Base-by-base conservation (phyloP, 2,888 invertebrate genomes). In the Athalia rosae region DNA sequence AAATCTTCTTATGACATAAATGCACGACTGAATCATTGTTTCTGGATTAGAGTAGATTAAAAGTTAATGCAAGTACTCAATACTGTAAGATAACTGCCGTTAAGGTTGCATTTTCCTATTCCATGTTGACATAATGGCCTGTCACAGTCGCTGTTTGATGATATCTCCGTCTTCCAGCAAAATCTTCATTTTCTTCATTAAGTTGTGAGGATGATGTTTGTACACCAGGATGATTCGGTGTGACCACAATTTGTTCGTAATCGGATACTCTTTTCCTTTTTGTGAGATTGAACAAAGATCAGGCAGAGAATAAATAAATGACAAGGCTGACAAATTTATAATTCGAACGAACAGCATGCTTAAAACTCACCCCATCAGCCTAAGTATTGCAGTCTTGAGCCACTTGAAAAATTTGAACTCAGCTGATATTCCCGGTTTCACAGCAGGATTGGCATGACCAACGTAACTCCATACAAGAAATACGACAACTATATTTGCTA, bases 161-260 rank as follows among this genome's bases (percentile, higher is more conserved):
- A 91, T 98, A 99, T 82, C 97, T 94, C 84, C 96, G 94, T 81
- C 99, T 93, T 77, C 95, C 95, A 8, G 98, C 95, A 90, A 98
- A 99, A 90, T 99, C 99, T 90, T 96, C 95, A 90, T 98, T 99
- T 87, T 98, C 97, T 87, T 98, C 98, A 82, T 98, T 99, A 76
- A 98, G 91, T 87, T 98, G 96, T 79, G 97, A 94, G 76, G 97
- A 95, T 81, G 94, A 94, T 53, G 97, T 93, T 82, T 95, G 93
- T 50, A 97, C 93, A 76, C 94, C 95, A 0, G 95, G 94, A 89
- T 95, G 95, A 9, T 95, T 93, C 0, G 96, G 96, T 6, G 96
- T 95, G 77, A 97, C 96, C 4, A 97, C 95, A 82, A 97, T 93
- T 89, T 96, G 96, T 87, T 97, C 97, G 85, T 96, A 96, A 85